Evolutionary conservation across 2,797 vertebrate genomes (phyloP).

Genomic region (Strix occidentalis): DNA sequence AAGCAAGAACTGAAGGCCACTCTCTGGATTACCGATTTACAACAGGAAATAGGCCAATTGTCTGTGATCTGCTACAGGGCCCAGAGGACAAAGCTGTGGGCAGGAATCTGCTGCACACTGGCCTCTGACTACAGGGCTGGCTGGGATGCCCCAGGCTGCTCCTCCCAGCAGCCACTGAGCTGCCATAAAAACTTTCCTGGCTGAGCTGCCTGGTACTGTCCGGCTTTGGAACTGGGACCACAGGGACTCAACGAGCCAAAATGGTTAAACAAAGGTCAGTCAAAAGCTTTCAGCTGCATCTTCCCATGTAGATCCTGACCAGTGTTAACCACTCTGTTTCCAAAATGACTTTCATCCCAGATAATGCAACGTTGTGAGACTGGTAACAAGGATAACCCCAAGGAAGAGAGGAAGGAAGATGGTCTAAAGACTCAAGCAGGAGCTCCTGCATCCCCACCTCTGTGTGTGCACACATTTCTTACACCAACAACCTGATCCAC

Average conservation of each 20-base stretch:
- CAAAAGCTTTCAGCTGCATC: not conserved
- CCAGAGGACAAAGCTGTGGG: not conserved
- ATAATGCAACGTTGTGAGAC: not conserved
- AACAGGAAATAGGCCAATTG: not conserved
- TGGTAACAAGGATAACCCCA: not conserved
- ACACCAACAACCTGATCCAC: rapidly evolving
- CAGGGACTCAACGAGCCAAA: not conserved
- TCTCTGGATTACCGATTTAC: not conserved
- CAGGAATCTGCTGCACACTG: not conserved
- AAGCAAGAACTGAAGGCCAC: not conserved
- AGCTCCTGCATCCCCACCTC: not conserved
- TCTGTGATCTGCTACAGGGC: not conserved
- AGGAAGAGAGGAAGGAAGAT: not conserved
- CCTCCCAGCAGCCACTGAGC: not conserved
- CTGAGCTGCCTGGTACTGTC: not conserved
- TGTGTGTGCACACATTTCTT: not conserved
- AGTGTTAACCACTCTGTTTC: not conserved
- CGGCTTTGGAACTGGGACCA: not conserved
- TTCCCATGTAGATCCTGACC: not conserved
- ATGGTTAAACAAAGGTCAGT: not conserved
- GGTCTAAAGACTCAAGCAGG: not conserved
- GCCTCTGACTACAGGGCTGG: not conserved
- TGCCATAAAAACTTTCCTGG: not conserved
- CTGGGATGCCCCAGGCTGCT: not conserved
- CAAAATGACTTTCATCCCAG: not conserved